A percentile compares a stretch with the other conserved stretches of the same genome.
These are phyloP conservation scores for Aplocera efformata DNA, from an alignment of 2,888 invertebrate species.

Conservation along the genomic window DNA sequence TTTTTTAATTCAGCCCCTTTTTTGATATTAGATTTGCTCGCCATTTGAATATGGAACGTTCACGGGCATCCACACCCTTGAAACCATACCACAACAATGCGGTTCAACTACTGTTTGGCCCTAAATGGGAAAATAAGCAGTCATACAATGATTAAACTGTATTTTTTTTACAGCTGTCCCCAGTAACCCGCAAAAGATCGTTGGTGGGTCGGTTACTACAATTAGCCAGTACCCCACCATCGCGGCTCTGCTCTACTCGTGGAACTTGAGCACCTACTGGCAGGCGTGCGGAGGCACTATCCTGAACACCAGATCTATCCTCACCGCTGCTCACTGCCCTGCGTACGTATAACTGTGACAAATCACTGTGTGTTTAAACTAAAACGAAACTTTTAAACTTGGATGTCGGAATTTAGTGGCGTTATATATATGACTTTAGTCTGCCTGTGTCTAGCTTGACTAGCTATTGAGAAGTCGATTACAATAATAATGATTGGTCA, in stretches of 20 bases:
- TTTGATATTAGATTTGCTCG: too few relatives aligned
- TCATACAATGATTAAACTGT: too few relatives aligned
- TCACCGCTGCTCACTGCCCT: constrained; percentile 46
- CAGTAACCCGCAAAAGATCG: constrained; percentile 33
- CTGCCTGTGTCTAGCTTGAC: too few relatives aligned
- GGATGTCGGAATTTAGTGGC: not conserved
- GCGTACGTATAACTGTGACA: constrained; percentile 28
- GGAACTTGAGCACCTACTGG: constrained; percentile 13
- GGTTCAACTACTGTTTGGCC: too few relatives aligned
- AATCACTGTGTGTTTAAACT: not conserved
- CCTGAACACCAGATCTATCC: constrained; percentile 33
- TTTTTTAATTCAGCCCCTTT: too few relatives aligned
- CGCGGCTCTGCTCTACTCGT: constrained; percentile 33
- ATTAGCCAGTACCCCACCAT: constrained; percentile 36
- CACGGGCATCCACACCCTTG: too few relatives aligned
- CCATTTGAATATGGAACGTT: too few relatives aligned
- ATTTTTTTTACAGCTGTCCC: constrained; percentile 33
- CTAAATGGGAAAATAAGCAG: too few relatives aligned
- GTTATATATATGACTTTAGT: too few relatives aligned
- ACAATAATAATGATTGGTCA: too few relatives aligned
- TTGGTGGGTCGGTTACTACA: constrained; percentile 40
- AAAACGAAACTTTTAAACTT: not conserved
- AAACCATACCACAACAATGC: too few relatives aligned
- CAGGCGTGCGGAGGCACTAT: constrained; percentile 33
- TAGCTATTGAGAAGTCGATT: too few relatives aligned